These are phyloP conservation scores for Propithecus deckenii DNA, from an alignment of 2,797 vertebrate genomes.

Conservation along the genomic window DNA sequence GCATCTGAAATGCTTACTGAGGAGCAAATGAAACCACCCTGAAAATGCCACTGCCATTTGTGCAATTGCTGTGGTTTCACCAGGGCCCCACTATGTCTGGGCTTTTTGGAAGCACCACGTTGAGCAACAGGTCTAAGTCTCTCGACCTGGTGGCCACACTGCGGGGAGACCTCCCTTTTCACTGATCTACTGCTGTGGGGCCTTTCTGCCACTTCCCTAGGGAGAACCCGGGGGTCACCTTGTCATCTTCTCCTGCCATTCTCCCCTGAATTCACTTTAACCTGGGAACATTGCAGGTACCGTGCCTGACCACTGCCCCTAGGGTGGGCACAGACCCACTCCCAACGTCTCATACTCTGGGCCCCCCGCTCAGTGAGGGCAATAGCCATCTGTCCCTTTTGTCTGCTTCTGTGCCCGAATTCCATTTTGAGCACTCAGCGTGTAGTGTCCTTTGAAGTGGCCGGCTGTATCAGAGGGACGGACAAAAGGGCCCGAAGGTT, in stretches of 20 bases:
- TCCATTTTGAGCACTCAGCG: not conserved
- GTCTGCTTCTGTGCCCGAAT: not conserved
- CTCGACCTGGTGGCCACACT: not conserved
- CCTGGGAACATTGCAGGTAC: not conserved
- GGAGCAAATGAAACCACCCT: not conserved
- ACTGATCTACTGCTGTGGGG: not conserved
- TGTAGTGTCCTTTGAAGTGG: not conserved
- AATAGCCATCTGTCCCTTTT: not conserved
- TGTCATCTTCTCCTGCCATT: not conserved
- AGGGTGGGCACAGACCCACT: not conserved
- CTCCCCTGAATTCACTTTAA: not conserved
- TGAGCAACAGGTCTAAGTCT: not conserved
- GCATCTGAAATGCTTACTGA: not conserved
- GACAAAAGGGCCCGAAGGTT: not conserved
- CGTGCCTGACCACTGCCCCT: not conserved
- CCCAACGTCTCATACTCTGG: not conserved
- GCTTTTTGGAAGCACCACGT: not conserved
- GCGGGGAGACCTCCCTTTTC: not conserved
- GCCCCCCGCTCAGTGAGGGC: not conserved
- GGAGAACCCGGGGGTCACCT: not conserved
- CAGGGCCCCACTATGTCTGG: not conserved
- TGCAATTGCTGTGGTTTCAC: not conserved
- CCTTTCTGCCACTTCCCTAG: not conserved
- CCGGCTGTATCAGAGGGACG: not conserved
- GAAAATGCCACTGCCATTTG: not conserved